Base-by-base conservation (phyloP, 2,797 vertebrate genomes). In the Aulostomus chinensis region DNA sequence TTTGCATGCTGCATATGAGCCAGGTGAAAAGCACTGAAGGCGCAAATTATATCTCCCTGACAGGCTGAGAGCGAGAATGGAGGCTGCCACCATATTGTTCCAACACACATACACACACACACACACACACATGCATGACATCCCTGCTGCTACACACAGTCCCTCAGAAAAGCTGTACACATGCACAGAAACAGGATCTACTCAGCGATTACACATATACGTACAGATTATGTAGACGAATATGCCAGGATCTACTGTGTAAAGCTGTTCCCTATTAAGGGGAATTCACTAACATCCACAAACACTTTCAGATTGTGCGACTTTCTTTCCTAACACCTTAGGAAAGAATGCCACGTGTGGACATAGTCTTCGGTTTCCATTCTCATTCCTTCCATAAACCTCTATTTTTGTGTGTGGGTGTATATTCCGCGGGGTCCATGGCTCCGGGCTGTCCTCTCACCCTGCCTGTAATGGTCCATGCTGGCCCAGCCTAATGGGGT, bases 1-100 rank as follows among this genome's bases (percentile, higher is more conserved):
- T 98, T 98, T 98, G 95, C 97, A 98, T 98, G 95, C 95, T 92
- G 94, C 94, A 97, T 97, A 95, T 94, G 93, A 97, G 93, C 94
- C 97, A 98, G 97, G 96, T 98, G 96, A 97, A 80, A 84, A 95
- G 96, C 95, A 96, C 94, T 73, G 81, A 94, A 94, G 95, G 93
- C 94, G 92, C 95, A 98, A 83, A 81, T 84, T 78, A 83, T 84
- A 80, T 85, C 84, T 85, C 69, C 78, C 74, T 84, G 86, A 86
- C 86, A 84, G 81, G 74, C 77, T 61, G 74, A 84, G 76, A 66
- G 29, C 68, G 73, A 80, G 73, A 74, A 76, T 18, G 65, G 72
- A 68, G 71, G 70, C 75, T 78, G 68, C 73, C 68, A 55, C 65
- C 60, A 45, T 59, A 69, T 62, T 69, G 22, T 69, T 74, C 59